A percentile compares a stretch with the other conserved stretches of the same genome.
Conservation (phyloP, 2,113 vertebrate genomes). For the Cyprinodon tularosa region DNA sequence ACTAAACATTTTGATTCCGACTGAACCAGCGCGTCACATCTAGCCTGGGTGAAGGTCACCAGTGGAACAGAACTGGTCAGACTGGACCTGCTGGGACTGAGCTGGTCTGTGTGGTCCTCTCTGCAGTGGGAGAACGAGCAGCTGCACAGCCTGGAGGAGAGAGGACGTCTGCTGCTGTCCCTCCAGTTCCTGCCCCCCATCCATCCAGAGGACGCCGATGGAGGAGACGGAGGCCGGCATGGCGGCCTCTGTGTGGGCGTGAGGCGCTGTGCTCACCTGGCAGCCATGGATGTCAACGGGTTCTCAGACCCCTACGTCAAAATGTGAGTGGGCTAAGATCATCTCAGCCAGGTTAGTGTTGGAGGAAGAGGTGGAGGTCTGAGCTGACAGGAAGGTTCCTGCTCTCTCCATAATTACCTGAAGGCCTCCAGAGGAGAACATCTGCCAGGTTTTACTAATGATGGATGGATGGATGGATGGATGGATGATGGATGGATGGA, state of each 20-base stretch:
- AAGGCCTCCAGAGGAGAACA: too few species aligned
- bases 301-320: constrained; percentile 91
- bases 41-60: too few species aligned
- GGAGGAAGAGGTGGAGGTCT: too few species aligned
- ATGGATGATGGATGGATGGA: too few species aligned
- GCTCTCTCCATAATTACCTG: too few species aligned
- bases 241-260: constrained; percentile 85
- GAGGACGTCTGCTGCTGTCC: constrained; percentile 84
- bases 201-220: constrained; percentile 4
- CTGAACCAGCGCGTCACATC: too few species aligned
- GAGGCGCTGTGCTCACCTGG: constrained; percentile 86
- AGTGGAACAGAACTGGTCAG: not conserved
- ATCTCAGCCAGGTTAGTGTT: not conserved
- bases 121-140: constrained; percentile 84
- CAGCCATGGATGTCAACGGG: constrained; percentile 90
- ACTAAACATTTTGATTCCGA: too few species aligned
- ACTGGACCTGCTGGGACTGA: not conserved
- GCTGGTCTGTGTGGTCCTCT: not conserved
- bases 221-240: constrained; percentile 16
- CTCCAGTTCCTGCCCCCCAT: constrained; percentile 78
- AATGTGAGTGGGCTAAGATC: constrained; percentile 76
- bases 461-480: too few species aligned
- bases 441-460: too few species aligned
- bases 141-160: constrained; percentile 84
- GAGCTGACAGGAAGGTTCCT: too few species aligned